Evolutionary conservation across 2,888 invertebrate genomes (phyloP), one percentile per base, ranked within the genome.

Genomic region (Ferdinandea cuprea): DNA sequence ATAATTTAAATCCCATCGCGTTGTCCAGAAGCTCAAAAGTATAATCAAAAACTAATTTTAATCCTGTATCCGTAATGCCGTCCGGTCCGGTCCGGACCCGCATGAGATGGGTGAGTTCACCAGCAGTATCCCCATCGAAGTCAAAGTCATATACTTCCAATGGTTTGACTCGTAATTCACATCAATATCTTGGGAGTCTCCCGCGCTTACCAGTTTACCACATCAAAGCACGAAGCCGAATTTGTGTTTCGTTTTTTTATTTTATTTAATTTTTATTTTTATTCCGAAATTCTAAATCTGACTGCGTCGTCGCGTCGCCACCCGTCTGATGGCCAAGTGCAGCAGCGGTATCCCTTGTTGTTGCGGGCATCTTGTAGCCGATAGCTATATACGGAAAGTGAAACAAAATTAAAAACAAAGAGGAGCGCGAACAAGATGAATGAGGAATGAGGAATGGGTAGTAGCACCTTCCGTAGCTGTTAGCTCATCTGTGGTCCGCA

Each of bases 21-120:
- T 90, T 90, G 89, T 90, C 89, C 90, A 90, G 90, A 90, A 90
- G 90, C 90, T 90, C 89, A 88, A 90, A 90, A 90, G 88, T 89
- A 90, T 90, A 90, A 90, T 90, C 91, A 90, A 90, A 90, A 90
- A 90, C 90, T 90, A 90, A 90, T 90, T 90, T 90, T 90, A 90
- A 90, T 90, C 90, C 90, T 89, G 90, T 88, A 89, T 88, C 88
- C 42, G 78, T 68, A 77, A 83, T 77, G 50, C 72, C 61, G 65
- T 72, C 63, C 68, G 54, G 63, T 54, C 37, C 65, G 37, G n/a
- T n/a, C 3, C 44, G 37, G 37, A n/a, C n/a, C n/a, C n/a, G n/a
- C n/a, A 19, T 17, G 19, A 40, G n/a, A 19, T 37, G 40, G 40
- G 42, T 44, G 13, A 42, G 35, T 30, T 25, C 50, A 50, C 25